Conservation (phyloP, 1,140 invertebrate genomes). For the Nymphalis io region DNA sequence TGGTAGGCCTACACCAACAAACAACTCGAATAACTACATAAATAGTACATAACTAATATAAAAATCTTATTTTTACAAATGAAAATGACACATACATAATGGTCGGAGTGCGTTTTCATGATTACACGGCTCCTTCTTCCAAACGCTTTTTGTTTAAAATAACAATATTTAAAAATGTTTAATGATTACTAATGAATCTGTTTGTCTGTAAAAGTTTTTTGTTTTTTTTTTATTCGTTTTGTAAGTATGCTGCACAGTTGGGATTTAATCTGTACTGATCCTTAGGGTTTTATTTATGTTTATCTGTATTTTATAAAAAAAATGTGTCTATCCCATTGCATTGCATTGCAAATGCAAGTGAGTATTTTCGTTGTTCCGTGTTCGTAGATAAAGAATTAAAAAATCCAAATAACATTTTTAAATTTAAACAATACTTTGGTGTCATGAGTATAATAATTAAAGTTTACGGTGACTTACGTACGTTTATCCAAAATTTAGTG, state of each 20-base stretch:
- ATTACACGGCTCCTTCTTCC: no score
- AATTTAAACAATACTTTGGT: conserved; percentile 24
- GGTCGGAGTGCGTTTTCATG: no score
- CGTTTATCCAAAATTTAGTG: conserved; percentile 51
- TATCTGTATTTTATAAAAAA: conserved; percentile 26
- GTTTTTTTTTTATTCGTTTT: no score
- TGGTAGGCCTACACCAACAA: no score
- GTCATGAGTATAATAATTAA: conserved; percentile 31
- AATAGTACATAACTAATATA: no score
- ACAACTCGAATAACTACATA: no score
- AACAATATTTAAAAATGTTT: no score
- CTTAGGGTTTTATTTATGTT: neutral
- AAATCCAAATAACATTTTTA: conserved; percentile 31
- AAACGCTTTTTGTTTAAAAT: no score
- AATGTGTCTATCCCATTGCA: conserved; percentile 44
- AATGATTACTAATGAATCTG: no score
- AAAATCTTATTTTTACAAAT: no score
- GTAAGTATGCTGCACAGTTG: neutral
- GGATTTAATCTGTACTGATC: conserved; percentile 1
- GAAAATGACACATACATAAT: no score
- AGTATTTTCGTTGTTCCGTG: conserved; percentile 45
- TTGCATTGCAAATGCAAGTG: conserved; percentile 47
- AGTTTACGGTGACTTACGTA: conserved; percentile 23
- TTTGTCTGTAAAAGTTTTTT: no score
- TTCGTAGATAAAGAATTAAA: conserved; percentile 38